A percentile compares a stretch with the other conserved stretches of the same genome.
Evolutionary conservation across 2,888 invertebrate genomes (phyloP).

Genomic region (Helleia helle): DNA sequence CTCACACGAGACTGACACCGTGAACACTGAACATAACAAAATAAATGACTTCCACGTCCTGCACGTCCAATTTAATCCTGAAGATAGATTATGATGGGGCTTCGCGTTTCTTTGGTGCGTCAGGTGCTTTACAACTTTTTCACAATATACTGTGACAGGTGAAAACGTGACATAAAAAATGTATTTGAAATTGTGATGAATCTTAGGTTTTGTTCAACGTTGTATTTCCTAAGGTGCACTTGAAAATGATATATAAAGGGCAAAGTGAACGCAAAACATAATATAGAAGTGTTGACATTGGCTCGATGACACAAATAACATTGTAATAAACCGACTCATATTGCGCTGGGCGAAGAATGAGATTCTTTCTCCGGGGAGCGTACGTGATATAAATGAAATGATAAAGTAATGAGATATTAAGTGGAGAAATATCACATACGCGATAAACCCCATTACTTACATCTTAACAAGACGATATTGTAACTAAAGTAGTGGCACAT

Average conservation of each 20-base stretch:
- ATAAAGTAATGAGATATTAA: constrained; percentile 67
- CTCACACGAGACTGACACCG: background rate
- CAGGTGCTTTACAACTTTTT: no score
- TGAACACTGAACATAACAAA: background rate
- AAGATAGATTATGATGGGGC: no score
- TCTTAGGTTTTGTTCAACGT: no score
- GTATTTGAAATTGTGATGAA: no score
- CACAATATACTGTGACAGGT: no score
- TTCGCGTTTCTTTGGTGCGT: no score
- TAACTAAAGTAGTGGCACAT: no score
- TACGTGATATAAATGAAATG: constrained; percentile 57
- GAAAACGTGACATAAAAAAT: no score
- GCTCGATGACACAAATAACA: constrained; percentile 8
- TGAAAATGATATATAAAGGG: background rate
- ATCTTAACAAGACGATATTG: background rate
- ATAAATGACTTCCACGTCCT: background rate
- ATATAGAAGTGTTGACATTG: background rate
- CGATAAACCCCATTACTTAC: background rate
- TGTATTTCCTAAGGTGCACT: no score
- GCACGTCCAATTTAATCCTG: background rate
- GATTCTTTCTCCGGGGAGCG: constrained; percentile 50
- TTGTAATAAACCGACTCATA: constrained; percentile 7
- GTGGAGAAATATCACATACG: constrained; percentile 45
- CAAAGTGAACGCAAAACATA: background rate
- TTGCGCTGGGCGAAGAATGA: constrained; percentile 28